Percentiles rank a stretch among this genome's conserved stretches.
Evolutionary conservation across 2,888 invertebrate genomes (phyloP).

Genomic region (Cetonia aurata): DNA sequence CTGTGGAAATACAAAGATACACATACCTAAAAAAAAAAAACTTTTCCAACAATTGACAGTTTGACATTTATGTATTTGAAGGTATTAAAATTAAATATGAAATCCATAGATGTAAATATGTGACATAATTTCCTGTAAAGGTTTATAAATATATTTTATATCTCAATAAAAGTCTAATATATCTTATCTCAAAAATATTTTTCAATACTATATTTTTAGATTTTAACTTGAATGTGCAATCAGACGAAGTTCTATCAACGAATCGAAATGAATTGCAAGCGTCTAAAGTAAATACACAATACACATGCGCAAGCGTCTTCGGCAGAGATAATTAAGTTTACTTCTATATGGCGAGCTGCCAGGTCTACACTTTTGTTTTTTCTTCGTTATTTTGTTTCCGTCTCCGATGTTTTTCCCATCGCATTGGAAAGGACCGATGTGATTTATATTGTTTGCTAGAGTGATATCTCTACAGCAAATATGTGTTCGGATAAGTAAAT

Average conservation of each 20-base stretch:
- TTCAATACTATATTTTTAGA: too few relatives aligned
- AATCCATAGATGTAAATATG: too few relatives aligned
- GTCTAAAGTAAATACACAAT: constrained; percentile 5
- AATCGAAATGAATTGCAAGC: constrained; percentile 21
- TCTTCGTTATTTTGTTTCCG: constrained; percentile 7
- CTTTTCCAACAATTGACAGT: too few relatives aligned
- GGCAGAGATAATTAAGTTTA: constrained; percentile 30
- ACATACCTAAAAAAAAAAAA: too few relatives aligned
- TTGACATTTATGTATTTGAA: too few relatives aligned
- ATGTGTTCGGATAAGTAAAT: background rate
- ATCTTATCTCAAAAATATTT: too few relatives aligned
- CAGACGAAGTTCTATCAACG: constrained; percentile 22
- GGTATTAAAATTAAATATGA: too few relatives aligned
- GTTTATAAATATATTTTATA: too few relatives aligned
- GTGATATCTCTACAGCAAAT: constrained; percentile 19
- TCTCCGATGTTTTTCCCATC: background rate
- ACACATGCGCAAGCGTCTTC: constrained; percentile 5
- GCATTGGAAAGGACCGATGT: constrained; percentile 12
- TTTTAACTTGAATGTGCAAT: background rate
- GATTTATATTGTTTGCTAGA: constrained; percentile 17
- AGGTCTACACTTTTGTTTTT: background rate
- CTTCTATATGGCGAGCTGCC: constrained; percentile 21
- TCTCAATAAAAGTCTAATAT: too few relatives aligned
- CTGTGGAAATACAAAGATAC: too few relatives aligned
- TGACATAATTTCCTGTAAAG: too few relatives aligned